These are phyloP conservation scores for Drosophila kurseongensis DNA, from an alignment of 1,140 invertebrate genomes.

Conservation along the genomic window DNA sequence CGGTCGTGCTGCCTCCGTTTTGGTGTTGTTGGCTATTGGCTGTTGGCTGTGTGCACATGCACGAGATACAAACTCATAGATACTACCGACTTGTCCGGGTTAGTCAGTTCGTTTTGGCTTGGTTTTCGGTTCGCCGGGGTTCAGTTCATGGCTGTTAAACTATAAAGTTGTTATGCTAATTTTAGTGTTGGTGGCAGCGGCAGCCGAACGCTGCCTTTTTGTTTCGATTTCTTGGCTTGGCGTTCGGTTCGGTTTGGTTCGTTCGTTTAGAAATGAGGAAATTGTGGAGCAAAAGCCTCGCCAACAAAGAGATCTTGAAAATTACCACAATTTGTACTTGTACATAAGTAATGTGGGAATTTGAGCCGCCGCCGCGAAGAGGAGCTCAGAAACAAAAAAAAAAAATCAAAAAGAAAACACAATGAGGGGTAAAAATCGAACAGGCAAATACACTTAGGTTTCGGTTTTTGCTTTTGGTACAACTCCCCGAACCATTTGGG, in stretches of 20 bases:
- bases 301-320: slow-evolving; percentile 81
- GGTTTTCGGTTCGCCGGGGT: slow-evolving; percentile 28
- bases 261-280: slow-evolving; percentile 76
- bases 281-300: slow-evolving; percentile 63
- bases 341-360: slow-evolving; percentile 83
- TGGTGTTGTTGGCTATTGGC: slow-evolving; percentile 11
- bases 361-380: slow-evolving; percentile 25
- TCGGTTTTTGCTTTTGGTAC: slow-evolving; percentile 7
- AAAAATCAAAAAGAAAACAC: slow-evolving; percentile 12
- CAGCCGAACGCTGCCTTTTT: slow-evolving; percentile 30
- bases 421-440: slow-evolving; percentile 62
- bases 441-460: slow-evolving; percentile 76
- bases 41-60: slow-evolving; percentile 45
- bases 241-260: slow-evolving; percentile 2
- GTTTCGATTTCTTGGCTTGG: slow-evolving; percentile 37
- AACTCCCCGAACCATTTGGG: slow-evolving; percentile 29
- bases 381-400: neutral
- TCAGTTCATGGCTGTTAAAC: slow-evolving; percentile 75
- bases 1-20: slow-evolving; percentile 49
- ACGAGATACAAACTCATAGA: slow-evolving; percentile 78
- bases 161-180: slow-evolving; percentile 85
- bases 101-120: slow-evolving; percentile 32
- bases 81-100: slow-evolving; percentile 45
- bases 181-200: slow-evolving; percentile 74
- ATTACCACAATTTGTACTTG: slow-evolving; percentile 83